Percentiles rank a stretch among this genome's conserved stretches.
These are phyloP conservation scores for Temnothorax longispinosus DNA, from an alignment of 1,140 invertebrate species.

Conservation along the genomic window DNA sequence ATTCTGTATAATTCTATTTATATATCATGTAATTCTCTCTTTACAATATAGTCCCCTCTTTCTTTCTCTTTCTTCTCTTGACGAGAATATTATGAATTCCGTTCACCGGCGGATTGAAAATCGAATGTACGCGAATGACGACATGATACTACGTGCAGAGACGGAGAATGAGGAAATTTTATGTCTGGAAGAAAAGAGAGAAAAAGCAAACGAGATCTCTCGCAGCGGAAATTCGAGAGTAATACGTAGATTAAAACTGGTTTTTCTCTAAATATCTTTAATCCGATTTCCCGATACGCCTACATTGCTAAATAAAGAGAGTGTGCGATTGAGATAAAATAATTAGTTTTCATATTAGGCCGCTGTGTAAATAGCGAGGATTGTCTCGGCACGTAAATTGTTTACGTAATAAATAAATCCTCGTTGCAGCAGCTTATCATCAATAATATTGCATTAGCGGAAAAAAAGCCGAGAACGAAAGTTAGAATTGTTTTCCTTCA, in stretches of 20 bases:
- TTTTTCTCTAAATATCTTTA: neutral
- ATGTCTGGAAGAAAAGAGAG: neutral
- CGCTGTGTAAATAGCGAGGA: neutral
- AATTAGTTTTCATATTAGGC: slow-evolving; percentile 1
- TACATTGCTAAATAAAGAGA: neutral
- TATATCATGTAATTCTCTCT: neutral
- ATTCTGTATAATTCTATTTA: neutral
- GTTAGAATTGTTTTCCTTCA: neutral
- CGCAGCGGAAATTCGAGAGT: neutral
- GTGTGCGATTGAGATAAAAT: neutral
- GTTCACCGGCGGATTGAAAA: neutral
- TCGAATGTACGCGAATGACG: neutral
- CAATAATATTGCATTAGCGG: neutral
- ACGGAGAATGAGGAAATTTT: neutral
- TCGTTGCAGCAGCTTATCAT: neutral
- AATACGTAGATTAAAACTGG: neutral
- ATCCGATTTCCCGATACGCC: neutral
- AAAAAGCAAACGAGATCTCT: neutral
- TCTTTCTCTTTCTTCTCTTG: neutral
- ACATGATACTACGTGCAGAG: neutral
- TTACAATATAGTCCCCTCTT: neutral
- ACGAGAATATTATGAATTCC: neutral
- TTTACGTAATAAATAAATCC: neutral
- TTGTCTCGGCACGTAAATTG: neutral
- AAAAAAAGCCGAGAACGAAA: neutral